Conservation (phyloP, 2,888 invertebrate genomes). For the Eudemis profundana region DNA sequence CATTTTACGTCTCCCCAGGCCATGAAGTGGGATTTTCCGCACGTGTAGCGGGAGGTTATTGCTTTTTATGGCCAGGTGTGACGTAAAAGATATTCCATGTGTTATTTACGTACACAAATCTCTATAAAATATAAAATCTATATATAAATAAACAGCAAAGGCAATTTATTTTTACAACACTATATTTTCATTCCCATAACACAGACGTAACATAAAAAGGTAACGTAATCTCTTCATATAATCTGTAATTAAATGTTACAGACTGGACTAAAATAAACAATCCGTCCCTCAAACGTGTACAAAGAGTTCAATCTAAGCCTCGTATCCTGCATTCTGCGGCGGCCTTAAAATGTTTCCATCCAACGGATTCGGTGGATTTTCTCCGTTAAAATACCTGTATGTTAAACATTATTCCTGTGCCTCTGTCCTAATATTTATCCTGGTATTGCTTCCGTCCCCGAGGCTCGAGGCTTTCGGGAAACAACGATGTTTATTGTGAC, state of each 20-base stretch:
- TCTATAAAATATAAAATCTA: too few relatives aligned
- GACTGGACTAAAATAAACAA: conserved; percentile 7
- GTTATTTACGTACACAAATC: too few relatives aligned
- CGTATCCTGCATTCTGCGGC: conserved; percentile 13
- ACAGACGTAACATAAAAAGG: not conserved
- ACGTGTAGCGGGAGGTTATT: too few relatives aligned
- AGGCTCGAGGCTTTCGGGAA: not conserved
- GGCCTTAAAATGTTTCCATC: conserved; percentile 16
- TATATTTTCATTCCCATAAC: too few relatives aligned
- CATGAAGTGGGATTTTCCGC: too few relatives aligned
- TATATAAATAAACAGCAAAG: too few relatives aligned
- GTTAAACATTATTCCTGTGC: conserved; percentile 2
- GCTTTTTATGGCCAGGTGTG: too few relatives aligned
- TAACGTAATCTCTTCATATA: not conserved
- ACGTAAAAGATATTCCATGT: too few relatives aligned
- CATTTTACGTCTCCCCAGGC: too few relatives aligned
- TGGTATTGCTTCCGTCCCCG: not conserved
- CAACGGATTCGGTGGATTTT: conserved; percentile 10
- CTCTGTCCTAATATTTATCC: conserved; percentile 5
- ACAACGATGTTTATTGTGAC: not conserved
- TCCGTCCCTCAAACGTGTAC: not conserved
- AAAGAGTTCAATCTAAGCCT: conserved; percentile 24
- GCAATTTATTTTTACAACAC: too few relatives aligned
- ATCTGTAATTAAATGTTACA: not conserved
- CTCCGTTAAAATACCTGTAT: not conserved